These are phyloP conservation scores for Xyliphius kryptos DNA, from an alignment of 2,113 vertebrate species.

Conservation along the genomic window DNA sequence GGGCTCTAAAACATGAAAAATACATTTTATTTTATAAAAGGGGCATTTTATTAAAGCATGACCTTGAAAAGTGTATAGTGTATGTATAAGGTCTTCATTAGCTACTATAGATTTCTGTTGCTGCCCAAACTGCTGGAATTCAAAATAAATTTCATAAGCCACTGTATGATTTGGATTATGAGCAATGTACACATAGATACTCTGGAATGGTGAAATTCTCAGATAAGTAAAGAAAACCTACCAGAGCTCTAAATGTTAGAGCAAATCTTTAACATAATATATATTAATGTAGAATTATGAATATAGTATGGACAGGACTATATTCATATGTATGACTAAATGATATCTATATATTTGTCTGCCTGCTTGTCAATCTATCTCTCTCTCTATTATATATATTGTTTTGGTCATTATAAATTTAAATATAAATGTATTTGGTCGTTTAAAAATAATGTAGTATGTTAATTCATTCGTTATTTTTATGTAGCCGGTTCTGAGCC, in stretches of 20 bases:
- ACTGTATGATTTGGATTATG: slow-evolving; percentile 11
- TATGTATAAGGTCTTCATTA: slow-evolving; percentile 19
- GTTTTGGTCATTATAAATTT: not conserved
- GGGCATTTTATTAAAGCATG: no score
- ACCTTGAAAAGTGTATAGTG: slow-evolving; percentile 37
- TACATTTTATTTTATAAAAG: slow-evolving; percentile 11
- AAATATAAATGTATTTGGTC: not conserved
- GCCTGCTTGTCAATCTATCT: no score
- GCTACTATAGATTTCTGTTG: not conserved
- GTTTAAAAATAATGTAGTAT: not conserved
- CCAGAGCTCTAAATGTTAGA: not conserved
- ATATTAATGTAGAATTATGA: slow-evolving; percentile 1
- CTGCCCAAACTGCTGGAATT: slow-evolving; percentile 14
- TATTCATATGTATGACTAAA: not conserved
- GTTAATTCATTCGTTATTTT: not conserved
- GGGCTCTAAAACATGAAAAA: slow-evolving; percentile 39
- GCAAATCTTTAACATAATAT: no score
- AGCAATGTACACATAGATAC: slow-evolving; percentile 41
- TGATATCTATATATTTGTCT: no score
- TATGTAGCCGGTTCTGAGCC: not conserved
- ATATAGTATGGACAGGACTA: not conserved
- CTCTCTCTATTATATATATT: not conserved
- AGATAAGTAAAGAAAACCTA: slow-evolving; percentile 16
- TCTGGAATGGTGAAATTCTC: not conserved
- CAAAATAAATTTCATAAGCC: slow-evolving; percentile 33